phyloP scores from a whole-genome alignment of 2,888 invertebrate species.

The Anarsia innoxiella region DNA sequence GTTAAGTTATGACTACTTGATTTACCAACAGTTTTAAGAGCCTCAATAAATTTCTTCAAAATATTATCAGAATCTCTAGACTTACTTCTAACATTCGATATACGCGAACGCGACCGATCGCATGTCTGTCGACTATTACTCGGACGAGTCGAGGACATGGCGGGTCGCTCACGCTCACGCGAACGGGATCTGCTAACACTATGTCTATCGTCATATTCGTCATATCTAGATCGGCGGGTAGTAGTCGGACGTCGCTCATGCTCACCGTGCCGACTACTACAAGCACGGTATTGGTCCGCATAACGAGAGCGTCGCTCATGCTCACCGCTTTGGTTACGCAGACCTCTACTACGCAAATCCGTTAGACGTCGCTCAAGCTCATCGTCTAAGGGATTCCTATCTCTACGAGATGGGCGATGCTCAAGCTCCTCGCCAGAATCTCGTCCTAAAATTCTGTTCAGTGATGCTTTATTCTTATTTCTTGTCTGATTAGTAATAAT shows the following conservation, averaged over 20 bases:
- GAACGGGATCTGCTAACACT: background rate
- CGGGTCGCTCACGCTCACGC: background rate
- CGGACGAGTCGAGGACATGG: too few relatives aligned
- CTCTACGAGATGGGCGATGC: background rate
- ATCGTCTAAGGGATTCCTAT: background rate
- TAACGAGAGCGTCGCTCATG: background rate
- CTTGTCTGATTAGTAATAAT: too few relatives aligned
- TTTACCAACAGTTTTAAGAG: background rate
- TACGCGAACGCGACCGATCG: background rate
- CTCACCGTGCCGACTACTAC: background rate
- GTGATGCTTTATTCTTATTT: too few relatives aligned
- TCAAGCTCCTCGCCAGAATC: background rate
- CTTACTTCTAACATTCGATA: background rate
- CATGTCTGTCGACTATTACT: background rate
- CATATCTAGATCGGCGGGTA: background rate
- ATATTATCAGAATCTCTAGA: background rate
- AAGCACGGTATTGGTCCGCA: background rate
- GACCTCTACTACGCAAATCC: background rate
- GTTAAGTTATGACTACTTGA: background rate
- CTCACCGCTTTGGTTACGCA: background rate
- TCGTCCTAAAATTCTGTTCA: too few relatives aligned
- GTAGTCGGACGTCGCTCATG: background rate
- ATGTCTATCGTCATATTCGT: background rate
- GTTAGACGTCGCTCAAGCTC: background rate
- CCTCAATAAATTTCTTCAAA: background rate